Conservation (phyloP, 1,140 invertebrate species). For the Stegodyphus dumicola region DNA sequence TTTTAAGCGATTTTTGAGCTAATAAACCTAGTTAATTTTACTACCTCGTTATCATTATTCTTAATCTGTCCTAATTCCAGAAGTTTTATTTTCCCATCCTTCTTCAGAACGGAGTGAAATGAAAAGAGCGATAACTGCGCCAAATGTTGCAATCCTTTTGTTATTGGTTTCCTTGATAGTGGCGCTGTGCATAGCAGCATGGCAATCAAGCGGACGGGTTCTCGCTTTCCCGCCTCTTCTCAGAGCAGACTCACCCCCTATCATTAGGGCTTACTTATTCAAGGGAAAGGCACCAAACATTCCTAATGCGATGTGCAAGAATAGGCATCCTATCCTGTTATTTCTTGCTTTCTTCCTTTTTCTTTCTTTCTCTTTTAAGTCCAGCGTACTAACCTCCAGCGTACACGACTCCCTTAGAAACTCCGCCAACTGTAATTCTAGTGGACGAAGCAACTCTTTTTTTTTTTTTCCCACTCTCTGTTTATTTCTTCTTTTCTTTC, state of each 20-base stretch:
- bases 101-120: too few relatives aligned
- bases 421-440: slow-evolving; percentile 56
- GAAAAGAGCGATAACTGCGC: slow-evolving; percentile 13
- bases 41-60: too few relatives aligned
- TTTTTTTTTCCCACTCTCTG: neutral
- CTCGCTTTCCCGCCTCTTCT: slow-evolving; percentile 27
- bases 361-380: slow-evolving; percentile 36
- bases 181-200: slow-evolving; percentile 22
- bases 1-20: too few relatives aligned
- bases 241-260: slow-evolving; percentile 41
- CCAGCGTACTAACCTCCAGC: slow-evolving; percentile 33
- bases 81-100: too few relatives aligned
- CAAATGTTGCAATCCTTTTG: slow-evolving; percentile 31
- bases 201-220: slow-evolving; percentile 42
- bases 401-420: slow-evolving; percentile 32
- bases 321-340: slow-evolving; percentile 59
- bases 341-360: slow-evolving; percentile 43
- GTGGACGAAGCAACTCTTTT: slow-evolving; percentile 33
- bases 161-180: slow-evolving; percentile 11
- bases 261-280: slow-evolving; percentile 60
- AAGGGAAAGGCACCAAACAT: slow-evolving; percentile 59
- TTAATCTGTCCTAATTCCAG: too few relatives aligned
- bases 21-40: too few relatives aligned
- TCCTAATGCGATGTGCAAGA: slow-evolving; percentile 59
- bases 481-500: slow-evolving; percentile 21